phyloP scores from a whole-genome alignment of 2,113 vertebrate species.

The Rhipidura dahli region DNA sequence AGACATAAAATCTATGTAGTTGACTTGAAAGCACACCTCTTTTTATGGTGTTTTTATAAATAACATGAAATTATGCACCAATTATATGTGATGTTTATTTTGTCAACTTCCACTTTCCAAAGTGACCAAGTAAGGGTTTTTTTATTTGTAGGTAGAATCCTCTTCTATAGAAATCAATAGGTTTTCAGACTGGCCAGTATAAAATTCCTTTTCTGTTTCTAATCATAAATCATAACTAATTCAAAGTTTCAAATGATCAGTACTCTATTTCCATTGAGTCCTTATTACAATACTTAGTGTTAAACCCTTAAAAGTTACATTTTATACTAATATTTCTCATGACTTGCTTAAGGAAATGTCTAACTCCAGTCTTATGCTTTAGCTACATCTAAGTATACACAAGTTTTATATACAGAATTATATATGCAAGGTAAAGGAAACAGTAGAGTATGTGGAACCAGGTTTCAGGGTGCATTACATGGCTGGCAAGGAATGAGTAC shows the following conservation, averaged over 20 bases:
- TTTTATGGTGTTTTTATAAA: conserved; percentile 21
- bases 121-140: background rate
- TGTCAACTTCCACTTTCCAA: conserved; percentile 27
- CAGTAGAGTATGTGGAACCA: background rate
- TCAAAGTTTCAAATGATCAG: background rate
- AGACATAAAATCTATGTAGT: background rate
- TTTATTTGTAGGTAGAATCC: background rate
- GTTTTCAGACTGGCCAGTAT: background rate
- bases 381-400: background rate
- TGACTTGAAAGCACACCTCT: background rate
- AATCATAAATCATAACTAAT: background rate
- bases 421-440: background rate
- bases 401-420: background rate
- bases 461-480: background rate
- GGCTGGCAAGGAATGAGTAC: background rate
- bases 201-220: background rate
- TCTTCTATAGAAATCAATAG: background rate
- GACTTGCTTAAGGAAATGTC: background rate
- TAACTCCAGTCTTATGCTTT: background rate
- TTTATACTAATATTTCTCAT: background rate
- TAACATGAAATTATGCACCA: conserved; percentile 16
- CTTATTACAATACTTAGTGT: background rate
- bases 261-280: background rate
- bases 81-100: conserved; percentile 30
- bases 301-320: background rate